phyloP scores from a whole-genome alignment of 2,888 invertebrate species.

The Diloba caeruleocephala region DNA sequence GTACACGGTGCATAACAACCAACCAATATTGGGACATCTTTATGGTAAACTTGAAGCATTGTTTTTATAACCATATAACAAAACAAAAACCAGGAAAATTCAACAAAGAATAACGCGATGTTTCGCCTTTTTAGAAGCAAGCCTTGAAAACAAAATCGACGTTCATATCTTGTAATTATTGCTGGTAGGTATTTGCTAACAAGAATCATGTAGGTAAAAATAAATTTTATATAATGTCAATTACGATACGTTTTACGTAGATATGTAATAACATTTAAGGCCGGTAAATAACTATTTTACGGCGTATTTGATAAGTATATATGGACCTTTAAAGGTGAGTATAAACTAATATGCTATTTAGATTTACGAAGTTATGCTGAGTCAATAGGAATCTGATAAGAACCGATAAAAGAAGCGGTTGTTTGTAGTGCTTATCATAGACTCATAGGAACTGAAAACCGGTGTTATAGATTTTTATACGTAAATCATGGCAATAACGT shows the following conservation, averaged over 20 bases:
- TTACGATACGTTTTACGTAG: no score
- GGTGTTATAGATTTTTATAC: background rate
- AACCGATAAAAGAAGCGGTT: conserved; percentile 19
- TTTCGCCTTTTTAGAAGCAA: background rate
- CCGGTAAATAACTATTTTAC: no score
- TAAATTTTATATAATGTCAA: no score
- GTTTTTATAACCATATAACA: background rate
- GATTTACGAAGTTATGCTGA: background rate
- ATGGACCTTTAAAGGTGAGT: no score
- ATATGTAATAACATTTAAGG: no score
- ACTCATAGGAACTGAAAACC: conserved; percentile 9
- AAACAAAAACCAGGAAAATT: background rate
- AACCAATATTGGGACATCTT: background rate
- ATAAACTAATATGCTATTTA: no score
- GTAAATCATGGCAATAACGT: conserved; percentile 10
- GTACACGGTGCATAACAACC: no score
- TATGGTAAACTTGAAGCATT: background rate
- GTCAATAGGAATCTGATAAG: conserved; percentile 41
- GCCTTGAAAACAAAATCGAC: background rate
- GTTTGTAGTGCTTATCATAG: conserved; percentile 11
- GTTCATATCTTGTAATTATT: background rate
- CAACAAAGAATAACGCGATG: background rate
- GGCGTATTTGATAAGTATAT: no score
- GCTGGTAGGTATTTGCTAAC: no score
- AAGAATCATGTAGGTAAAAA: background rate